Percentiles rank a stretch among this genome's conserved stretches.
phyloP scores from a whole-genome alignment of 2,113 vertebrate genomes.

The Plectropomus leopardus region DNA sequence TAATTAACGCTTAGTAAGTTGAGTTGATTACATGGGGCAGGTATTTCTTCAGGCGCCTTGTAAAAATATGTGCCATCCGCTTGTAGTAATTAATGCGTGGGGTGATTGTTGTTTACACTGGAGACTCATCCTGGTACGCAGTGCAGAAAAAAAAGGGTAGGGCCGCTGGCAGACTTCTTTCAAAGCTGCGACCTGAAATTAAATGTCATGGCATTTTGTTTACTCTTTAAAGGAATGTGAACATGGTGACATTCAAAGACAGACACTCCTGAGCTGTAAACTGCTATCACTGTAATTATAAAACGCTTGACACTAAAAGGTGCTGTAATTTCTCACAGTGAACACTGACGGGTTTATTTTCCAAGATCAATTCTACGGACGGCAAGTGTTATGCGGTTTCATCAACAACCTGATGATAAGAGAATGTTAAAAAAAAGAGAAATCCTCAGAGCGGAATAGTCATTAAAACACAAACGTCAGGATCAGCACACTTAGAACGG shows the following conservation, averaged over 20 bases:
- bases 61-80: conserved; percentile 17
- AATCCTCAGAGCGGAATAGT: background rate
- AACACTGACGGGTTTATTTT: background rate
- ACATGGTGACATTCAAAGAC: conserved; percentile 13
- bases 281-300: conserved; percentile 5
- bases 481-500: background rate
- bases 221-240: conserved; percentile 25
- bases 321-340: conserved; percentile 16
- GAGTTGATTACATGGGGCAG: conserved; percentile 13
- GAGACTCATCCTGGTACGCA: conserved; percentile 21
- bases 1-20: conserved; percentile 19
- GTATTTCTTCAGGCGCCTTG: conserved; percentile 27
- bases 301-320: background rate
- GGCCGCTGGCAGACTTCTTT: conserved; percentile 2
- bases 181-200: conserved; percentile 19
- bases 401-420: background rate
- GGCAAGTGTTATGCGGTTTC: background rate
- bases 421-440: background rate
- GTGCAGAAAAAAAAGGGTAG: conserved; percentile 23
- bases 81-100: conserved; percentile 20
- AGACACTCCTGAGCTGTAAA: conserved; percentile 7
- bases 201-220: conserved; percentile 13
- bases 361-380: background rate
- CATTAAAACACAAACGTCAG: background rate
- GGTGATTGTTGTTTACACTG: conserved; percentile 56